Evolutionary conservation across 2,797 vertebrate species (phyloP).

Genomic region (Zonotrichia albicollis): DNA sequence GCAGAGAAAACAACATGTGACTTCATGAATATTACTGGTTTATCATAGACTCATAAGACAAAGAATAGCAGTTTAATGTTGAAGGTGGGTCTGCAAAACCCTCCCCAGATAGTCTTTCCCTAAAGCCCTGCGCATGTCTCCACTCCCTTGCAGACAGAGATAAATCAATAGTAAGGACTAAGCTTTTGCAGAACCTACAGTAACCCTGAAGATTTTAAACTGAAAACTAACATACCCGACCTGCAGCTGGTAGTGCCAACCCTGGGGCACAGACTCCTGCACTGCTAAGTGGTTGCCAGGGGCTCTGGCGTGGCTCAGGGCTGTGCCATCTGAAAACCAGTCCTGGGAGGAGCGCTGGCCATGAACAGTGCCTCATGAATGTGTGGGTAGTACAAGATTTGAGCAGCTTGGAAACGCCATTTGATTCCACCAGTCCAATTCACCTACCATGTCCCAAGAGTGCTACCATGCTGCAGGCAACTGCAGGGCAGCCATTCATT

Average conservation of each 20-base stretch:
- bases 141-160: neutral
- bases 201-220: neutral
- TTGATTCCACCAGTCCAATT: neutral
- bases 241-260: neutral
- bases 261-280: neutral
- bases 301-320: fast-evolving
- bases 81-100: neutral
- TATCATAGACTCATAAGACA: neutral
- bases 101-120: neutral
- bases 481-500: neutral
- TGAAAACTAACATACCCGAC: neutral
- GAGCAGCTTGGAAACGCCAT: neutral
- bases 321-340: neutral
- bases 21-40: neutral
- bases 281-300: neutral
- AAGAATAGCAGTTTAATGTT: neutral
- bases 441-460: neutral
- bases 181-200: neutral
- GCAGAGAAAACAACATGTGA: neutral
- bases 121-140: neutral
- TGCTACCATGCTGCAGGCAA: neutral
- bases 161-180: neutral
- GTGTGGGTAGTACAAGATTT: neutral
- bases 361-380: neutral
- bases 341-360: fast-evolving